These are phyloP conservation scores for Oceanites oceanicus DNA, from an alignment of 2,113 vertebrate species.

Conservation along the genomic window DNA sequence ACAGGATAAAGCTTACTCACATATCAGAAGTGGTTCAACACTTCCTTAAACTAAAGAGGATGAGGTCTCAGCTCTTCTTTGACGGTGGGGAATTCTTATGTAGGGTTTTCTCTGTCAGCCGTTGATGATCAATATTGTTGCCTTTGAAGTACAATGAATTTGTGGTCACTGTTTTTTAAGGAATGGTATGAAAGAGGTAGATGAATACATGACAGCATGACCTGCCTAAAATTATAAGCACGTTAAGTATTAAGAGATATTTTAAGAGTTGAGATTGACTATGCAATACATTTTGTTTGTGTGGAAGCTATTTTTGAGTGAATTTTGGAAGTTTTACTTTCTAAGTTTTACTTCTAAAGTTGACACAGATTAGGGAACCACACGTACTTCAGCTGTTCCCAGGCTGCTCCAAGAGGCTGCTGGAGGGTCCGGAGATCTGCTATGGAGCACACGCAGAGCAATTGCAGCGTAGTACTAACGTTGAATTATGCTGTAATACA, in stretches of 20 bases:
- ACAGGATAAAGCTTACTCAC: neutral
- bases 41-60: neutral
- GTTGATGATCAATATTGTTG: fast-evolving
- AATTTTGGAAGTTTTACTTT: neutral
- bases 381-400: fast-evolving
- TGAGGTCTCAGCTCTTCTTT: neutral
- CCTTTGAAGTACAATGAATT: neutral
- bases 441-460: neutral
- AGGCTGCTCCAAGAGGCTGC: neutral
- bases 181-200: neutral
- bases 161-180: neutral
- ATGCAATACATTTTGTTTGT: neutral
- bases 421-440: neutral
- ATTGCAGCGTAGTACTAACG: fast-evolving
- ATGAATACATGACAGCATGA: neutral
- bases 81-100: neutral
- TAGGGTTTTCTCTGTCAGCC: neutral
- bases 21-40: neutral
- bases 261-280: neutral
- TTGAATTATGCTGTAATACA: neutral
- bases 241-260: fast-evolving
- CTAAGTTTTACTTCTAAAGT: neutral
- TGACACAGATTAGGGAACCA: neutral
- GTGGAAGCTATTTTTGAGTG: neutral
- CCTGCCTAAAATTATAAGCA: neutral